Percentiles rank a stretch among this genome's conserved stretches.
Conservation (phyloP, 2,113 vertebrate species). For the Dinomys branickii region DNA sequence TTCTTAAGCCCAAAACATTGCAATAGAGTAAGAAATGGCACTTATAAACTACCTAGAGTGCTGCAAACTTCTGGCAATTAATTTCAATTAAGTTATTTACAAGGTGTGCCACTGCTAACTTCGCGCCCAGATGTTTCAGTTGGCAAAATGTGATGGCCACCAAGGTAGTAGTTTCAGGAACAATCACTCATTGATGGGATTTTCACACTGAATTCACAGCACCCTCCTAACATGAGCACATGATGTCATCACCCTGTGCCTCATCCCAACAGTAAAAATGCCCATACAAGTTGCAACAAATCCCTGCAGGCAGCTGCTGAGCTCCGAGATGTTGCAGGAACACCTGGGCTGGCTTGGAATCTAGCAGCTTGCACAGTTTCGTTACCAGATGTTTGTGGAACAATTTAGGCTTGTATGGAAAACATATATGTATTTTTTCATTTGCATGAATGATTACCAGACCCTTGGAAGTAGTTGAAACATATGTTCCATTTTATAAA, state of each 20-base stretch:
- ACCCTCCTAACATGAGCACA: slow-evolving; percentile 42
- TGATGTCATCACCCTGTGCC: slow-evolving; percentile 68
- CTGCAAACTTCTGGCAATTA: slow-evolving; percentile 71
- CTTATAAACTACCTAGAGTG: slow-evolving; percentile 17
- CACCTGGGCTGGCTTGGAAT: slow-evolving; percentile 58
- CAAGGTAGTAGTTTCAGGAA: slow-evolving; percentile 71
- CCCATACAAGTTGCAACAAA: slow-evolving; percentile 70
- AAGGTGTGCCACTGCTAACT: slow-evolving; percentile 65
- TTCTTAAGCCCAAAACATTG: slow-evolving; percentile 32
- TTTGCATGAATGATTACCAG: slow-evolving; percentile 66
- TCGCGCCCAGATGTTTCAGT: slow-evolving; percentile 77
- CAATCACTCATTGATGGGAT: slow-evolving; percentile 69
- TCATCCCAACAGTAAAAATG: slow-evolving; percentile 69
- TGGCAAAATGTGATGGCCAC: slow-evolving; percentile 68
- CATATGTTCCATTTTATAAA: slow-evolving; percentile 53
- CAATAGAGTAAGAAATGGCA: slow-evolving; percentile 21
- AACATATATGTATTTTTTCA: slow-evolving; percentile 75
- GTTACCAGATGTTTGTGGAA: slow-evolving; percentile 77
- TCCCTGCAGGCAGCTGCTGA: slow-evolving; percentile 62
- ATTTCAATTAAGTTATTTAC: slow-evolving; percentile 80
- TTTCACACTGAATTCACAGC: slow-evolving; percentile 57
- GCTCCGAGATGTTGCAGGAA: slow-evolving; percentile 54
- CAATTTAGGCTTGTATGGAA: slow-evolving; percentile 70
- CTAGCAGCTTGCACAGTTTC: slow-evolving; percentile 59
- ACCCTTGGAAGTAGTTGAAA: slow-evolving; percentile 71